Evolutionary conservation across 53 echinoderm and acorn worm species (phyloP).

Genomic region (Hippasteria phrygiana): DNA sequence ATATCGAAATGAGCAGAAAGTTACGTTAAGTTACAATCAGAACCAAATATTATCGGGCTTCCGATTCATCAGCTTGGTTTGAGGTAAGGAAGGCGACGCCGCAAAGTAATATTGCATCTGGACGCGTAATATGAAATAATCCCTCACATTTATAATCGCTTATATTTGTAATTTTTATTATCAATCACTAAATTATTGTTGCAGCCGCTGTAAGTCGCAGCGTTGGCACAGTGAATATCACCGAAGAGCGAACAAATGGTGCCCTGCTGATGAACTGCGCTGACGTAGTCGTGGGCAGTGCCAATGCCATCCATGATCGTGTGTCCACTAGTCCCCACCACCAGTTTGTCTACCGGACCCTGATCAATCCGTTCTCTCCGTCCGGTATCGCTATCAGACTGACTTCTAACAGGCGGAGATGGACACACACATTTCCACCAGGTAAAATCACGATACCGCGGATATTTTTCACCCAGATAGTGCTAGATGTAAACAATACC

Average conservation of each 20-base stretch:
- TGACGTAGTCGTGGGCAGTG: slow-evolving; percentile 80
- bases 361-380: slow-evolving; percentile 91
- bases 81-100: no score
- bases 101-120: no score
- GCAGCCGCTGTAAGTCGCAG: slow-evolving; percentile 47
- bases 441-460: no score
- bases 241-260: not conserved
- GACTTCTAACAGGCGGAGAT: slow-evolving; percentile 87
- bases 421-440: slow-evolving; percentile 96
- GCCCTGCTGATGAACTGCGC: slow-evolving; percentile 1
- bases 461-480: no score
- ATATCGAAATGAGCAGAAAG: no score
- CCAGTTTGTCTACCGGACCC: slow-evolving; percentile 62
- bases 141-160: no score
- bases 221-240: not conserved
- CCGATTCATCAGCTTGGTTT: no score
- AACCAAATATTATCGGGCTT: no score
- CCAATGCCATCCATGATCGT: slow-evolving; percentile 68
- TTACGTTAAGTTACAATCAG: no score
- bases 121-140: no score
- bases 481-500: no score
- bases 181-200: not conserved
- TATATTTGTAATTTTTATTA: not conserved
- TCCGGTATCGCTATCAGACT: slow-evolving; percentile 71
- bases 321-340: slow-evolving; percentile 54